Conservation (phyloP, 2,888 invertebrate species). For the Eugnorisma glareosa region DNA sequence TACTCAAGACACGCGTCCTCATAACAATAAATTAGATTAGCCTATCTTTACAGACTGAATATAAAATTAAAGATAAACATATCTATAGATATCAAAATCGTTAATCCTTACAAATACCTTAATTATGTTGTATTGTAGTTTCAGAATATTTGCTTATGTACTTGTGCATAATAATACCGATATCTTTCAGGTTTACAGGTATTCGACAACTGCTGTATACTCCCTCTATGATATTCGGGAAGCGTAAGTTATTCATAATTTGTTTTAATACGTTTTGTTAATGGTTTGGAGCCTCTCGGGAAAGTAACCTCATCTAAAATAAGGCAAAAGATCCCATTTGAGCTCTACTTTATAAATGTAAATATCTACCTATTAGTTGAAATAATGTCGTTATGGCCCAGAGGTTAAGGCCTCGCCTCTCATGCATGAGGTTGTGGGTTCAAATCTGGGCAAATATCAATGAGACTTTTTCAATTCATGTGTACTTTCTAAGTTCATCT, state of each 20-base stretch:
- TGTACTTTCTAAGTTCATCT: too few relatives aligned
- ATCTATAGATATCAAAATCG: constrained; percentile 53
- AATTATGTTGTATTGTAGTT: constrained; percentile 20
- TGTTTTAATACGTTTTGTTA: neutral
- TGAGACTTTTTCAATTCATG: too few relatives aligned
- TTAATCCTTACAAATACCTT: constrained; percentile 38
- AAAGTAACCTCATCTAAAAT: neutral
- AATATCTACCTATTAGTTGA: too few relatives aligned
- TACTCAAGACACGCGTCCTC: constrained; percentile 4
- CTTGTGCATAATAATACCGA: neutral
- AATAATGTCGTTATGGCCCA: too few relatives aligned
- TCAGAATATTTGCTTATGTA: neutral
- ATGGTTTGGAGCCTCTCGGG: neutral
- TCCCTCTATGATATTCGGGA: constrained; percentile 90
- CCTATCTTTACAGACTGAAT: constrained; percentile 48
- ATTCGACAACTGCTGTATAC: constrained; percentile 92
- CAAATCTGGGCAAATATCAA: too few relatives aligned
- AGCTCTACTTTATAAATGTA: too few relatives aligned
- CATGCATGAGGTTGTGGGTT: too few relatives aligned
- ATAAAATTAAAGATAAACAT: constrained; percentile 53
- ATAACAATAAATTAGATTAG: constrained; percentile 46
- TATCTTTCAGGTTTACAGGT: constrained; percentile 91
- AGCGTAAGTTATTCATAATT: constrained; percentile 79
- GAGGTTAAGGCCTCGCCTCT: too few relatives aligned
- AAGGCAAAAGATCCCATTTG: neutral